Conservation (phyloP, 2,797 vertebrate genomes). For the Anniella stebbinsi region DNA sequence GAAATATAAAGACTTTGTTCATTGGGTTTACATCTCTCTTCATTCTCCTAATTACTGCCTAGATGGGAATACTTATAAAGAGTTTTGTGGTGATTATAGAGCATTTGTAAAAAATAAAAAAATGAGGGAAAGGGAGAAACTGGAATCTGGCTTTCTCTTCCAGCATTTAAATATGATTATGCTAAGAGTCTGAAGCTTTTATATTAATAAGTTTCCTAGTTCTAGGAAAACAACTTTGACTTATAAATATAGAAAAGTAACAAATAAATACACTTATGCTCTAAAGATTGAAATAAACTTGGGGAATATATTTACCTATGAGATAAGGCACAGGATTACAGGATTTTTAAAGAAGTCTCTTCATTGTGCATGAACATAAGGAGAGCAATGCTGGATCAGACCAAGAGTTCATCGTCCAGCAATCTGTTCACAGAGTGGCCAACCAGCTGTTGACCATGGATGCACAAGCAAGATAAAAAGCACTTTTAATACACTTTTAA, state of each 20-base stretch:
- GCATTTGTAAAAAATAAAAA: background rate
- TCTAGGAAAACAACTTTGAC: background rate
- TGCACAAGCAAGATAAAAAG: background rate
- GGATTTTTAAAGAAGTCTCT: background rate
- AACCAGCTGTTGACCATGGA: too few species aligned
- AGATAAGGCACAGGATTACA: background rate
- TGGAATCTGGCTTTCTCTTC: background rate
- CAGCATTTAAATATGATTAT: background rate
- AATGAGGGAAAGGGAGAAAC: background rate
- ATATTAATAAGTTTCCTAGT: background rate
- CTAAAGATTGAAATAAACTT: background rate
- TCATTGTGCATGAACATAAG: background rate
- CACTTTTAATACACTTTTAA: background rate
- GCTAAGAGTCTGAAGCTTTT: background rate
- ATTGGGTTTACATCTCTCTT: constrained; percentile 1
- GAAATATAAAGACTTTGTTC: constrained; percentile 17
- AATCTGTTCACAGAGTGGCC: background rate
- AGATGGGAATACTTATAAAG: background rate
- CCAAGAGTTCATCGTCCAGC: too few species aligned
- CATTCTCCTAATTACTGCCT: background rate
- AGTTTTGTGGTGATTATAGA: background rate
- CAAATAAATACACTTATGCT: background rate
- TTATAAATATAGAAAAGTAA: background rate
- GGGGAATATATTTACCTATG: background rate
- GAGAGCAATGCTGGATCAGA: too few species aligned